Evolutionary conservation across 2,888 invertebrate species (phyloP).

Genomic region (Acleris literana): DNA sequence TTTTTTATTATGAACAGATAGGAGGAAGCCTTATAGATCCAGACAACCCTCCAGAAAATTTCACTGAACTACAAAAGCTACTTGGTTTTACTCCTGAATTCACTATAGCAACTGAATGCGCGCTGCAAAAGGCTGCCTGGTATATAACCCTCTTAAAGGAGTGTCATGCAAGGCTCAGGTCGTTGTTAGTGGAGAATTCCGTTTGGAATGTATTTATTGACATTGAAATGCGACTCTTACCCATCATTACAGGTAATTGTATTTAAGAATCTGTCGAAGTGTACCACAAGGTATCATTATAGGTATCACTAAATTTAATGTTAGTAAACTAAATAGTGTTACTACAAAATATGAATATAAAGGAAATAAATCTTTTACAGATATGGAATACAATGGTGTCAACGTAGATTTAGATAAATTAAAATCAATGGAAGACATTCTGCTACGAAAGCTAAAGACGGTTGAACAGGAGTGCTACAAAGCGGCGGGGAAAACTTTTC

Average conservation of each 20-base stretch:
- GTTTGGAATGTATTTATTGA: slow-evolving; percentile 71
- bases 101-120: slow-evolving; percentile 60
- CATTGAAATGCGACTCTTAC: slow-evolving; percentile 74
- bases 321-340: background rate
- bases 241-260: slow-evolving; percentile 67
- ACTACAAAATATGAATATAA: background rate
- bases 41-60: slow-evolving; percentile 67
- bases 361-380: slow-evolving; percentile 45
- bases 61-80: slow-evolving; percentile 61
- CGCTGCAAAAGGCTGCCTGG: slow-evolving; percentile 62
- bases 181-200: slow-evolving; percentile 51
- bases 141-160: slow-evolving; percentile 55
- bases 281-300: slow-evolving; percentile 9
- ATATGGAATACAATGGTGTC: slow-evolving; percentile 71
- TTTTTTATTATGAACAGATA: slow-evolving; percentile 50
- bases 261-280: background rate
- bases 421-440: slow-evolving; percentile 59
- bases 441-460: slow-evolving; percentile 55
- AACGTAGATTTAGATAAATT: slow-evolving; percentile 60
- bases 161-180: slow-evolving; percentile 47
- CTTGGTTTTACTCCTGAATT: slow-evolving; percentile 52
- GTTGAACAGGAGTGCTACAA: slow-evolving; percentile 65
- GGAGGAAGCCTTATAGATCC: slow-evolving; percentile 71
- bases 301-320: background rate
- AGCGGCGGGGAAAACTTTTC: slow-evolving; percentile 68